Evolutionary conservation across 2,797 vertebrate species (phyloP).

Genomic region (Xiphophorus birchmanni): DNA sequence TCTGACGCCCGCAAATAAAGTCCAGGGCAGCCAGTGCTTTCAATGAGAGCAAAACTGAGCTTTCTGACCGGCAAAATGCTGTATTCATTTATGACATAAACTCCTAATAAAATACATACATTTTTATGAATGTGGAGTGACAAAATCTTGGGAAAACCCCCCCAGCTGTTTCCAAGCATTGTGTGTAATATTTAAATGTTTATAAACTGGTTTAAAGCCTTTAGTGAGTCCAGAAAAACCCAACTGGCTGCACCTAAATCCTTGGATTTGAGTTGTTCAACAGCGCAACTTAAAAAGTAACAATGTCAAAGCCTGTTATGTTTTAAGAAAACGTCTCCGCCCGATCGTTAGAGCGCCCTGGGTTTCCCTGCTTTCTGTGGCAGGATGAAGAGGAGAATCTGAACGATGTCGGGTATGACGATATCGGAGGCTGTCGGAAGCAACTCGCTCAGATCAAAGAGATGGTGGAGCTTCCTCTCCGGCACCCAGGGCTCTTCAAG

Average conservation of each 20-base stretch:
- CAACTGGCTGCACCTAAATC: neutral
- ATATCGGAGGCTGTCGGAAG: slow-evolving; percentile 94
- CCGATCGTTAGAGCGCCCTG: too few species aligned
- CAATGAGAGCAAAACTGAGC: neutral
- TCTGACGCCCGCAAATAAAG: neutral
- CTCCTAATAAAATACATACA: neutral
- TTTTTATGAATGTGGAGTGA: neutral
- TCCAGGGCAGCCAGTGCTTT: neutral
- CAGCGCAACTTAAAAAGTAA: neutral
- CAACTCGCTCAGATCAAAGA: slow-evolving; percentile 96
- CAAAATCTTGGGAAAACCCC: neutral
- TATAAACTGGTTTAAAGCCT: neutral
- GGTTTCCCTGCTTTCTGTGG: slow-evolving; percentile 3
- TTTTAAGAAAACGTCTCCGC: neutral
- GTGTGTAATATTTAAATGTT: neutral
- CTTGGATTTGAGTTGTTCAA: neutral
- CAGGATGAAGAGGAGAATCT: slow-evolving; percentile 96
- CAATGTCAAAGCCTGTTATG: neutral
- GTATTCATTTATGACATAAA: neutral
- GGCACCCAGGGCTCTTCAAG: slow-evolving; percentile 95
- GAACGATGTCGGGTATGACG: slow-evolving; percentile 95
- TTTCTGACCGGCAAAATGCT: neutral
- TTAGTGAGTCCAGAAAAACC: neutral
- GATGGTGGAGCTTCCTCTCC: slow-evolving; percentile 95
- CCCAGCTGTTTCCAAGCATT: neutral